A percentile compares a stretch with the other conserved stretches of the same genome.
Conservation (phyloP, 2,888 invertebrate species). For the Allophyes oxyacanthae region DNA sequence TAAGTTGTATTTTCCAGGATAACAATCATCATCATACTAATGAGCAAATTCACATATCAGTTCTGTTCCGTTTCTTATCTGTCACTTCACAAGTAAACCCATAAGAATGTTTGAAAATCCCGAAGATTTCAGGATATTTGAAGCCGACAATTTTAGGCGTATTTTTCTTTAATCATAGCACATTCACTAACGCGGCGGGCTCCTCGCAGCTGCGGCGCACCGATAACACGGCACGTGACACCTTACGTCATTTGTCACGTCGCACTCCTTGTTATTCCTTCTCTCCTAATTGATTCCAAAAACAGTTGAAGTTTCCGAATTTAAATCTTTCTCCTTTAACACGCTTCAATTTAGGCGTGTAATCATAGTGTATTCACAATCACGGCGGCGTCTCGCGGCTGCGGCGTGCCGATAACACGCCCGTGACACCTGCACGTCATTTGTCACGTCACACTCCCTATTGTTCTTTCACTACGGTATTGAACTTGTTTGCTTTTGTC, state of each 20-base stretch:
- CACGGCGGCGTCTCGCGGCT: conserved; percentile 56
- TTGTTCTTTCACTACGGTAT: conserved; percentile 71
- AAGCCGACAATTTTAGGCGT: no score
- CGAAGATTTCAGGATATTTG: no score
- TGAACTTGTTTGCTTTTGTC: conserved; percentile 75
- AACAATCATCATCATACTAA: no score
- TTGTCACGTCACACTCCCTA: conserved; percentile 78
- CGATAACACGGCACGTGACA: conserved; percentile 56
- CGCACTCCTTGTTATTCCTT: conserved; percentile 39
- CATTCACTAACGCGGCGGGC: conserved; percentile 32
- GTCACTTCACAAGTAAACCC: no score
- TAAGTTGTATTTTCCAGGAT: no score
- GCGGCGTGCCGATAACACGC: conserved; percentile 67
- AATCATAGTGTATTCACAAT: conserved; percentile 56
- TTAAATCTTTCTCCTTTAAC: conserved; percentile 36
- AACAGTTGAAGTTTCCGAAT: conserved; percentile 39
- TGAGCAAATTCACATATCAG: no score
- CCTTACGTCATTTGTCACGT: conserved; percentile 50
- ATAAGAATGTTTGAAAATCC: no score
- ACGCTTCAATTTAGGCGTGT: conserved; percentile 18
- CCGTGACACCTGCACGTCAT: conserved; percentile 84
- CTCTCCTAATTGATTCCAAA: conserved; percentile 43
- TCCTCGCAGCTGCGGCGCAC: conserved; percentile 58
- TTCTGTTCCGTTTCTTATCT: no score
- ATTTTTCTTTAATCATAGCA: conserved; percentile 53